A percentile compares a stretch with the other conserved stretches of the same genome.
Conservation (phyloP, 2,113 vertebrate species). For the Ovibos moschatus region DNA sequence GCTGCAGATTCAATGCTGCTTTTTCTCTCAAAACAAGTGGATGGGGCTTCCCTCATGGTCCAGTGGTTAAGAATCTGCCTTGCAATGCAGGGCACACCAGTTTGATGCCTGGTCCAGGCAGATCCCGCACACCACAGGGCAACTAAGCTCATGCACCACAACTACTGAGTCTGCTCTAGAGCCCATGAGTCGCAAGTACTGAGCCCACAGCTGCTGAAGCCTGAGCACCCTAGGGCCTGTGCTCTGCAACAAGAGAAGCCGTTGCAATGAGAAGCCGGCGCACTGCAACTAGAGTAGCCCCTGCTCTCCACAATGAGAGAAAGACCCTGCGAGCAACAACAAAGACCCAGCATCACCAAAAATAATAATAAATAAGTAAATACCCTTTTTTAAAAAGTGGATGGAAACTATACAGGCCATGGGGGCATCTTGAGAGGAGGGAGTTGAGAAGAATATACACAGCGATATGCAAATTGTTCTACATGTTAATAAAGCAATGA, state of each 20-base stretch:
- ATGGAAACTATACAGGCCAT: not conserved
- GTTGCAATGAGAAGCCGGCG: accelerated
- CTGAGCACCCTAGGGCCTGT: not conserved
- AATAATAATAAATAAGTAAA: not conserved
- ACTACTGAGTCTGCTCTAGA: not conserved
- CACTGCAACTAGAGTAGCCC: not conserved
- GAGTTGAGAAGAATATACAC: not conserved
- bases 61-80: not conserved
- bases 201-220: not conserved
- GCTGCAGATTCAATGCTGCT: not conserved
- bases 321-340: not conserved
- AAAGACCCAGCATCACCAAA: not conserved
- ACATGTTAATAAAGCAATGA: not conserved
- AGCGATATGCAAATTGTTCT: not conserved
- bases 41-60: not conserved
- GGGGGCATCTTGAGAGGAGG: not conserved
- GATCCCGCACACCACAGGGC: not conserved
- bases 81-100: not conserved
- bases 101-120: not conserved
- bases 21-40: not conserved
- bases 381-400: not conserved
- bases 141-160: not conserved
- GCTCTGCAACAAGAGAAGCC: not conserved
- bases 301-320: not conserved
- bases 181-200: not conserved